Evolutionary conservation across 1,140 invertebrate genomes (phyloP), one percentile per base, ranked within the genome.

Genomic region (Trypoxylus dichotomus): DNA sequence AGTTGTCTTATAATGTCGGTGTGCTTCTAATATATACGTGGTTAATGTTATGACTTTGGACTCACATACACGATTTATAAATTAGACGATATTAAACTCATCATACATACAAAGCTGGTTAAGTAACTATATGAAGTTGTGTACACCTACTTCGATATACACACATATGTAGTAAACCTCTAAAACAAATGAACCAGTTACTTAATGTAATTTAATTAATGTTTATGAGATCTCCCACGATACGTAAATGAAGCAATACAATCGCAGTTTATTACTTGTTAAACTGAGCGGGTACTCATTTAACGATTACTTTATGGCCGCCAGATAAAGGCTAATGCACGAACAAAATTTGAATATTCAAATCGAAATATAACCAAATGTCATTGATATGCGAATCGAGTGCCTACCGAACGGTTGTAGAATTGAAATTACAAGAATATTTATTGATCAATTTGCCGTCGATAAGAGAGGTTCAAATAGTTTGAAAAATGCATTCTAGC

Each of bases 221-320:
- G 19, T n/a, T 68, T 68, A 68, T 68, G 60, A 13, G 8, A 68
- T 27, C 60, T 68, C 60, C 15, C 60, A 27, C 24, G 60, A 68
- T 68, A 27, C 24, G 60, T 68, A 68, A 68, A 68, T 68, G 60
- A 68, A 68, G 60, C 60, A 68, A 68, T 68, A 68, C 24, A 68
- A 29, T 29, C 24, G 11, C 27, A 68, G 19, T 68, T 68, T 27
- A 68, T 68, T 68, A 68, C 24, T 68, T 68, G 60, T 29, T 68
- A 68, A 68, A 27, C 60, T 27, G 60, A 13, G 11, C 60, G 19
- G 11, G 60, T 13, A 68, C 13, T 68, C 60, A 29, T 13, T 68
- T 68, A 29, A 29, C 24, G 60, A 68, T 27, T 68, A 68, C 19
- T 68, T 68, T 68, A 68, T 68, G 60, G 24, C 5, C 60, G 21